Evolutionary conservation across 92 coral and sea anemone genomes (phyloP).

Genomic region (Montipora capitata): DNA sequence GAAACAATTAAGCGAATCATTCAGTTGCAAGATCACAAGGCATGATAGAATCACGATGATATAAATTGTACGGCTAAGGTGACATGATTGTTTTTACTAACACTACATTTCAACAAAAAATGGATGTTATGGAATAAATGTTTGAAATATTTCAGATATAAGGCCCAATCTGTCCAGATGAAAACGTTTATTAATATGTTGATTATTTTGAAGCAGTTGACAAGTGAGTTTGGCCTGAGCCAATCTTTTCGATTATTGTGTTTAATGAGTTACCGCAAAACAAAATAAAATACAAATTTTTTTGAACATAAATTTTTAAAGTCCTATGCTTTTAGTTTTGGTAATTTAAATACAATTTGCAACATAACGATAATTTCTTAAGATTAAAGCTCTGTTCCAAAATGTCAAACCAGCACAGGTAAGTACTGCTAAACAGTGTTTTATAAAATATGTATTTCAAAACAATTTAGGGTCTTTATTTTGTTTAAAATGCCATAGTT

Average conservation of each 20-base stretch:
- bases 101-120: too few species aligned
- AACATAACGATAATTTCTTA: not conserved
- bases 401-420: not conserved
- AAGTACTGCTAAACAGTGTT: not conserved
- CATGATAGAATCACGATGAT: too few species aligned
- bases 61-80: too few species aligned
- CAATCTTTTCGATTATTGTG: not conserved
- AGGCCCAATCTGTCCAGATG: not conserved
- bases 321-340: not conserved
- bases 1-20: too few species aligned
- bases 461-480: not conserved
- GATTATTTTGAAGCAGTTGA: not conserved
- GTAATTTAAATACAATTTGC: constrained; percentile 6
- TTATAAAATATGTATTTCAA: not conserved
- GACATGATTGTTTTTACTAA: too few species aligned
- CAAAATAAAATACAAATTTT: constrained; percentile 10
- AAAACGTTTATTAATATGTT: not conserved
- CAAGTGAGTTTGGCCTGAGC: not conserved
- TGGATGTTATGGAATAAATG: too few species aligned
- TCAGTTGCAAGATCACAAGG: too few species aligned
- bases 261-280: constrained; percentile 6
- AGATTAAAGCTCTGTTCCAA: not conserved
- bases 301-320: constrained; percentile 23
- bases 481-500: not conserved
- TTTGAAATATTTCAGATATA: too few species aligned